Evolutionary conservation across 1,140 invertebrate species (phyloP).

Genomic region (Drosophila azteca): DNA sequence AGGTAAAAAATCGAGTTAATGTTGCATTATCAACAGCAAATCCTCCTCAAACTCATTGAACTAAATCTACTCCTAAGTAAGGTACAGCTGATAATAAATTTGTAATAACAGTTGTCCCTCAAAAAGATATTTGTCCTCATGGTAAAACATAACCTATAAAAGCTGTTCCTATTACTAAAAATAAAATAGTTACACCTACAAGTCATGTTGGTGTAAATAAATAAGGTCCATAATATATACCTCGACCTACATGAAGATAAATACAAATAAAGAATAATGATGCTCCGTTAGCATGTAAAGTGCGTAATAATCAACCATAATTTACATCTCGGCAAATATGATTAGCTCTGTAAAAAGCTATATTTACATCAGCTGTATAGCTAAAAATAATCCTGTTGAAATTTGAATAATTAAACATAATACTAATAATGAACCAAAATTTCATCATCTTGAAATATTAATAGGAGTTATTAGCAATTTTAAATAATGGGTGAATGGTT

Average conservation of each 20-base stretch:
- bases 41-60: too few species aligned
- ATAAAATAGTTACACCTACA: conserved; percentile 85
- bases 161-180: conserved; percentile 87
- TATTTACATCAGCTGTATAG: conserved; percentile 85
- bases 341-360: conserved; percentile 86
- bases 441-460: conserved; percentile 7
- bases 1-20: too few species aligned
- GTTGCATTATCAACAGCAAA: too few species aligned
- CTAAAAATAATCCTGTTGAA: conserved; percentile 86
- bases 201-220: conserved; percentile 82
- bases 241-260: conserved; percentile 50
- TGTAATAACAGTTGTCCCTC: conserved; percentile 88
- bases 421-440: conserved; percentile 84
- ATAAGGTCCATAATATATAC: conserved; percentile 39
- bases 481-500: too few species aligned
- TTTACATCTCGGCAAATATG: conserved; percentile 85
- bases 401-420: conserved; percentile 87
- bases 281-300: conserved; percentile 85
- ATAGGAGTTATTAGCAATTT: too few species aligned
- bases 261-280: conserved; percentile 85
- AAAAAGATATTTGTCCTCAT: conserved; percentile 90
- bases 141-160: too few species aligned
- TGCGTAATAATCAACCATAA: conserved; percentile 85
- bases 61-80: too few species aligned
- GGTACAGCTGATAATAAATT: too few species aligned